Percentiles rank a stretch among this genome's conserved stretches.
Conservation (phyloP, 2,797 vertebrate species). For the Ataeniobius toweri region DNA sequence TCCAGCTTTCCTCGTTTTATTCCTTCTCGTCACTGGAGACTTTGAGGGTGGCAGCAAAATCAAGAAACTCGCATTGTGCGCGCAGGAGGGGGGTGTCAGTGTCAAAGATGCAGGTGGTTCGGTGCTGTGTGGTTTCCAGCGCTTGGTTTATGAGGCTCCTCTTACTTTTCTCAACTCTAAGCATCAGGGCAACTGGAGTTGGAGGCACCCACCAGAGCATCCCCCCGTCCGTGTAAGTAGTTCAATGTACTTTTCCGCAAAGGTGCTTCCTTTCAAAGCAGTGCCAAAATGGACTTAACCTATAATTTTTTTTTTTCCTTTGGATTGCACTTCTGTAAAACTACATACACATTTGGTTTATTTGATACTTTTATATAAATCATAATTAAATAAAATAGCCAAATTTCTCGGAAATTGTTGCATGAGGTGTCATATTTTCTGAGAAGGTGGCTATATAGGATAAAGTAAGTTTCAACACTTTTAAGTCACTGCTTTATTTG, state of each 20-base stretch:
- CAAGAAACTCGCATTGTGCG: constrained; percentile 50
- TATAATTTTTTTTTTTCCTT: not conserved
- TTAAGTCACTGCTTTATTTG: not conserved
- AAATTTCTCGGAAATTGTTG: no score
- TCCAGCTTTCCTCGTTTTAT: constrained; percentile 33
- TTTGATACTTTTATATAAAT: not conserved
- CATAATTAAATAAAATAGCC: not conserved
- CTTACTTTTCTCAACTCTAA: constrained; percentile 84
- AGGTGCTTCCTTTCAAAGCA: constrained; percentile 1
- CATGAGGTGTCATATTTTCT: not conserved
- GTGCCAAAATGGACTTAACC: not conserved
- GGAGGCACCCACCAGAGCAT: constrained; percentile 92
- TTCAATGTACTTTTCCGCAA: constrained; percentile 28
- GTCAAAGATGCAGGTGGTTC: constrained; percentile 81
- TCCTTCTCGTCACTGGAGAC: constrained; percentile 19
- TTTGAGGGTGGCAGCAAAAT: constrained; percentile 27
- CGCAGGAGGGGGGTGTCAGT: constrained; percentile 28
- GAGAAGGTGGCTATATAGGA: not conserved
- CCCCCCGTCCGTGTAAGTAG: constrained; percentile 95
- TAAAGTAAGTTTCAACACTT: not conserved
- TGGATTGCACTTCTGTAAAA: not conserved
- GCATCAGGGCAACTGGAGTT: constrained; percentile 77
- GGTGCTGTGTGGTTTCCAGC: constrained; percentile 66
- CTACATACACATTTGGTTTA: not conserved
- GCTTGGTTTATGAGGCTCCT: constrained; percentile 75